Evolutionary conservation across 35 echinoderm and acorn worm species (phyloP), one percentile per base, ranked within the genome.

Genomic region (Patiria miniata): DNA sequence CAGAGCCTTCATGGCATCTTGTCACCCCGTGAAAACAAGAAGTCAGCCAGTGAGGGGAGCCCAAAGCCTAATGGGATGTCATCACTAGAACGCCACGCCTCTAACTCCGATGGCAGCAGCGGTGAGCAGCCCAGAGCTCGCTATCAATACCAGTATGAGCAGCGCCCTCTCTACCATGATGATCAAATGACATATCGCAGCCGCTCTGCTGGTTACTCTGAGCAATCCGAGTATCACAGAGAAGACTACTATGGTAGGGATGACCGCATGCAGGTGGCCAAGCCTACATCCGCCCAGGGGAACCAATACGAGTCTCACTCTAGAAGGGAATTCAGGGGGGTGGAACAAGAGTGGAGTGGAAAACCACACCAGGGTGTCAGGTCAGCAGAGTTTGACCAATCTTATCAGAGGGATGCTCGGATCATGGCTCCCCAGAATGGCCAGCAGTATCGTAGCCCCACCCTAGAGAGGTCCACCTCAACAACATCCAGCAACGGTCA

Each of bases 1-100:
- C 85, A 87, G 85, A 50, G 85, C 85, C 85, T 87, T 30, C 78
- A 65, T 52, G 68, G 68, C 76, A 53, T 87, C 47, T 52, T 87
- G 23, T 87, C 85, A 39, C 65, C 68, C 44, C 44, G 65, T n/a
- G 77, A 85, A 58, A 61, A 87, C 40, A 87, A 86, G 39, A 86
- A 86, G 23, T 73, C 65, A 73, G 65, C 26, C 65, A 18, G 14
- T 73, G 40, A 77, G n/a, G 77, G 69, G 36, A 77, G 78, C 40
- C 32, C 52, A 37, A 52, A 87, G 53, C 52, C 68, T 0, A 78
- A 87, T 37, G 85, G 68, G 85, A 87, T 78, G 51, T 32, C 85
- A 79, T 77, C 76, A 79, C 76, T 77, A 78, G 53, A 73, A 14
- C 23, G 52, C 7, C 77, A 53, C 52, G 85, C 85, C 39, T 78